Evolutionary conservation across 1,140 invertebrate genomes (phyloP).

Genomic region (Atta colombica): DNA sequence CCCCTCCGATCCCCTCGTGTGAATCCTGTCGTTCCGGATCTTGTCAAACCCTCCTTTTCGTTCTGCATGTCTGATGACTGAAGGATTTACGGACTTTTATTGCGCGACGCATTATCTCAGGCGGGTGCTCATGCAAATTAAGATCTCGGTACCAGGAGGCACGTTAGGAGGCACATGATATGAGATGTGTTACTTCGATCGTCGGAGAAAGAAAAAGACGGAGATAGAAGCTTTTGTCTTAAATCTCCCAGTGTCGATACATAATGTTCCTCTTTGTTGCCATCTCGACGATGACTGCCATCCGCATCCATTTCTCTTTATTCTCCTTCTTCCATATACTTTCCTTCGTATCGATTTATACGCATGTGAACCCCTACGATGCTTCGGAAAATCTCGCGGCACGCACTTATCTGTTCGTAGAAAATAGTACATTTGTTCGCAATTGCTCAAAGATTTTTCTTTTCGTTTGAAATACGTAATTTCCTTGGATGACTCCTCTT

Average conservation of each 20-base stretch:
- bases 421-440: slow-evolving; percentile 23
- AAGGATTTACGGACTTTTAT: slow-evolving; percentile 80
- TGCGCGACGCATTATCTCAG: slow-evolving; percentile 75
- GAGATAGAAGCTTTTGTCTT: slow-evolving; percentile 71
- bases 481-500: background rate
- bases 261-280: slow-evolving; percentile 70
- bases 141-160: slow-evolving; percentile 73
- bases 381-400: slow-evolving; percentile 15
- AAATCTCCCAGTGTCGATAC: slow-evolving; percentile 24
- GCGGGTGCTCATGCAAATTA: slow-evolving; percentile 74
- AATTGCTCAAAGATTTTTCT: background rate
- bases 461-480: background rate
- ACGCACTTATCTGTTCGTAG: slow-evolving; percentile 9
- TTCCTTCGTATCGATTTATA: slow-evolving; percentile 49
- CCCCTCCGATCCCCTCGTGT: background rate
- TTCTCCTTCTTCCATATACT: background rate
- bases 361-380: slow-evolving; percentile 23
- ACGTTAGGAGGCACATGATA: slow-evolving; percentile 53
- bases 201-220: background rate
- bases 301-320: background rate
- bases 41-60: slow-evolving; percentile 47
- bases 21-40: slow-evolving; percentile 28
- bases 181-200: slow-evolving; percentile 7
- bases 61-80: slow-evolving; percentile 71
- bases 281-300: background rate